Conservation (phyloP, 2,888 invertebrate genomes). For the Troides oblongomaculatus region DNA sequence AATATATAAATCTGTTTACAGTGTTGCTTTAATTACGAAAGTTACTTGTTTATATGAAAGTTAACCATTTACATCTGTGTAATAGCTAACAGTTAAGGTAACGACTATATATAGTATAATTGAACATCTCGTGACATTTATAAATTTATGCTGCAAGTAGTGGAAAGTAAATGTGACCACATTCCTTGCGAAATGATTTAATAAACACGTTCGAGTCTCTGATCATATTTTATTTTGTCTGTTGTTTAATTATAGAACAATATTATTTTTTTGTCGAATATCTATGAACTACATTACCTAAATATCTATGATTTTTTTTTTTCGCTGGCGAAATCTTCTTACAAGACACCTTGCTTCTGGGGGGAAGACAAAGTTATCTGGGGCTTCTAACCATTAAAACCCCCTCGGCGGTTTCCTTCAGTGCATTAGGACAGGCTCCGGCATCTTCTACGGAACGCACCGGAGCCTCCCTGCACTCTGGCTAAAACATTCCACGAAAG, state of each 20-base stretch:
- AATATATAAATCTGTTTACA: background rate
- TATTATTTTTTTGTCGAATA: background rate
- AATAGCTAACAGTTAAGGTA: slow-evolving; percentile 12
- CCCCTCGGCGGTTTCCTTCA: too few species aligned
- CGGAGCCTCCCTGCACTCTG: too few species aligned
- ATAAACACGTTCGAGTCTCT: background rate
- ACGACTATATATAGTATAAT: slow-evolving; percentile 23
- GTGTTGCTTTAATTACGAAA: slow-evolving; percentile 9
- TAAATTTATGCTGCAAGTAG: slow-evolving; percentile 29
- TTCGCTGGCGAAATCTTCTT: too few species aligned
- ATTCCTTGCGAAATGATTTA: slow-evolving; percentile 45
- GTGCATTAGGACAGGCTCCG: too few species aligned
- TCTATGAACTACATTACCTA: too few species aligned
- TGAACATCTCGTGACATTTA: slow-evolving; percentile 23
- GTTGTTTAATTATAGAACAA: background rate
- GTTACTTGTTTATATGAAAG: slow-evolving; percentile 15
- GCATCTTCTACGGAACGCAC: too few species aligned
- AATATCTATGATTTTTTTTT: too few species aligned
- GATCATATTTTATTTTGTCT: background rate
- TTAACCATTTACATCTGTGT: slow-evolving; percentile 12
- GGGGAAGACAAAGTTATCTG: too few species aligned
- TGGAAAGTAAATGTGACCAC: slow-evolving; percentile 53
- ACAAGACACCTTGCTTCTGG: too few species aligned
- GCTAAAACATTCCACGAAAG: too few species aligned
- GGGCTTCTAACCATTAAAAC: too few species aligned